A percentile compares a stretch with the other conserved stretches of the same genome.
Evolutionary conservation across 2,888 invertebrate genomes (phyloP).

Genomic region (Sisyra nigra): DNA sequence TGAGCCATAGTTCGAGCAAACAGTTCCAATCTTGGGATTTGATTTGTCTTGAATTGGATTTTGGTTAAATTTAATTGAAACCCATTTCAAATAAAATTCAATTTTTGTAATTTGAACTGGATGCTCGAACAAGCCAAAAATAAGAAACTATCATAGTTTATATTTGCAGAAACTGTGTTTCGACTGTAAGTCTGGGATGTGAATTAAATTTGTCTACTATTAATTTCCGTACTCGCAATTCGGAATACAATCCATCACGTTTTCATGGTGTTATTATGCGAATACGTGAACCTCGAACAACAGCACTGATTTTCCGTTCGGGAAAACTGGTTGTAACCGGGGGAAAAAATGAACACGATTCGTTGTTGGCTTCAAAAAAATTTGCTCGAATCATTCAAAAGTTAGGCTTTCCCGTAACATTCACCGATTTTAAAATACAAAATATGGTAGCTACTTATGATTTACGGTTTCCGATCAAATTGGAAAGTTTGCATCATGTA

Average conservation of each 20-base stretch:
- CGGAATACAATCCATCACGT: conserved; percentile 67
- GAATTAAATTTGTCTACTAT: conserved; percentile 55
- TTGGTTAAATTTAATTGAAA: neutral
- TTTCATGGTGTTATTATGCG: conserved; percentile 76
- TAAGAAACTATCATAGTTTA: neutral
- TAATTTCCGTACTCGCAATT: conserved; percentile 63
- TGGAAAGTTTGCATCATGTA: conserved; percentile 55
- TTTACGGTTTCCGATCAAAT: conserved; percentile 53
- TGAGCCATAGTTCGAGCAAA: conserved; percentile 24
- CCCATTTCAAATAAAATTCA: conserved; percentile 1
- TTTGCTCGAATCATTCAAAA: conserved; percentile 72
- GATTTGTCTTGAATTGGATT: neutral
- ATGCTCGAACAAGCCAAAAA: neutral
- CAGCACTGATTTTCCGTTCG: conserved; percentile 59
- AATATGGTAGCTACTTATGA: conserved; percentile 64
- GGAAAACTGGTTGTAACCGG: conserved; percentile 76
- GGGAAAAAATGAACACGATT: conserved; percentile 59
- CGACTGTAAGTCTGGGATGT: conserved; percentile 59
- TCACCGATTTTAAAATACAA: conserved; percentile 62
- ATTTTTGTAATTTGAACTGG: conserved; percentile 3
- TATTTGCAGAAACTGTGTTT: conserved; percentile 57
- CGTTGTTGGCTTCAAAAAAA: conserved; percentile 60
- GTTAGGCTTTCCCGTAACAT: conserved; percentile 54
- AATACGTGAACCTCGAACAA: conserved; percentile 60
- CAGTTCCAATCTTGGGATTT: conserved; percentile 25